Evolutionary conservation across 2,797 vertebrate species (phyloP).

Genomic region (Taenioides sp.): DNA sequence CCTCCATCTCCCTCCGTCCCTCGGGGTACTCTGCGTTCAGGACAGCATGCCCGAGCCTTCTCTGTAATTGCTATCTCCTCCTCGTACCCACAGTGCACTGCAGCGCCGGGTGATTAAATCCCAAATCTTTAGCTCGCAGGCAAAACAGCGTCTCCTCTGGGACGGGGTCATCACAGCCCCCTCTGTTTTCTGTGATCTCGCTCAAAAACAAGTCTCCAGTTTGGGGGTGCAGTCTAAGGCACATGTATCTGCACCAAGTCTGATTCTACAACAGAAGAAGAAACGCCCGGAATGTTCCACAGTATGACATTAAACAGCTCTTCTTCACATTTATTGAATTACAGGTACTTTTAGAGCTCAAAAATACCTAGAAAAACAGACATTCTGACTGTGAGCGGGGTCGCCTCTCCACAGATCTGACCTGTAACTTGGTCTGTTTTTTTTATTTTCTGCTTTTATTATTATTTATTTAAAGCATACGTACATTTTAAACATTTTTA

Average conservation of each 20-base stretch:
- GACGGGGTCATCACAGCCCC: constrained; percentile 69
- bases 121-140: constrained; percentile 77
- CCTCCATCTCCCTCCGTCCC: constrained; percentile 62
- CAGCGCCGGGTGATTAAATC: constrained; percentile 76
- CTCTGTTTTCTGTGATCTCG: constrained; percentile 74
- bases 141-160: constrained; percentile 79
- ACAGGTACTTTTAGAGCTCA: too few species aligned
- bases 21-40: constrained; percentile 69
- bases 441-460: too few species aligned
- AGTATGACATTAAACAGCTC: too few species aligned
- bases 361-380: too few species aligned
- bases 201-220: constrained; percentile 22
- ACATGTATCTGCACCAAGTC: neutral
- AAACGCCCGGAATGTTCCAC: neutral
- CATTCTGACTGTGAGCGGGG: too few species aligned
- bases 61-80: constrained; percentile 81
- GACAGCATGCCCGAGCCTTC: constrained; percentile 69
- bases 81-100: constrained; percentile 61
- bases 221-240: constrained; percentile 30
- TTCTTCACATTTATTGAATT: too few species aligned
- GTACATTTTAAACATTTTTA: too few species aligned
- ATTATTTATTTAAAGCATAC: too few species aligned
- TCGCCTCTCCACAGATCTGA: too few species aligned
- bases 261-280: neutral
- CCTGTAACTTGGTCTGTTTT: too few species aligned